A percentile compares a stretch with the other conserved stretches of the same genome.
Conservation (phyloP, 2,113 vertebrate species). For the Sakesphorus luctuosus region DNA sequence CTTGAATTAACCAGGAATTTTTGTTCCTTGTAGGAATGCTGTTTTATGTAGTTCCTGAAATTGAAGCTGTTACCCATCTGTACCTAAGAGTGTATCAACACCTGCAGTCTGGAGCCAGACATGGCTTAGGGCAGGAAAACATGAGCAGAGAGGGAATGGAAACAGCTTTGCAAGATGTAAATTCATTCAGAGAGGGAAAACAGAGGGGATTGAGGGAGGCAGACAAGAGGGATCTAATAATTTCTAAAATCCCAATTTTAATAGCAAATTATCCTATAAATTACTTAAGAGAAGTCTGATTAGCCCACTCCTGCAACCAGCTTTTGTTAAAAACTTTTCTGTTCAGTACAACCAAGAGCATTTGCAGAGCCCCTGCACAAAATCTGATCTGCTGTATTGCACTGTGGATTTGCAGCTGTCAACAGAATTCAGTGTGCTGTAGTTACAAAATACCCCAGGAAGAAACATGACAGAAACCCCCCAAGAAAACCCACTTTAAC, state of each 20-base stretch:
- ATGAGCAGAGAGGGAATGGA: not conserved
- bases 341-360: not conserved
- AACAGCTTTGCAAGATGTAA: not conserved
- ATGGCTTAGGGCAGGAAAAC: not conserved
- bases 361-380: not conserved
- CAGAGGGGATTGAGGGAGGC: not conserved
- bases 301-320: not conserved
- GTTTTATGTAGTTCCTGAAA: not conserved
- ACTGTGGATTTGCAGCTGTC: not conserved
- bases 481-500: not conserved
- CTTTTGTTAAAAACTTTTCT: not conserved
- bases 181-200: not conserved
- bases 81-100: not conserved
- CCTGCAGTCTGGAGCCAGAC: conserved; percentile 14
- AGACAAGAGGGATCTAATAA: not conserved
- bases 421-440: not conserved
- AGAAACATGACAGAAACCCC: not conserved
- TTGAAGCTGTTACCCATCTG: not conserved
- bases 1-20: not conserved
- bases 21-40: not conserved
- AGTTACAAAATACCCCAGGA: not conserved
- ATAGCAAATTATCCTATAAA: not conserved
- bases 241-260: not conserved
- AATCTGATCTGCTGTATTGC: not conserved
- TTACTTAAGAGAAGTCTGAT: not conserved